Percentiles rank a stretch among this genome's conserved stretches.
phyloP scores from a whole-genome alignment of 1,140 invertebrate species.

The Pinna nobilis region DNA sequence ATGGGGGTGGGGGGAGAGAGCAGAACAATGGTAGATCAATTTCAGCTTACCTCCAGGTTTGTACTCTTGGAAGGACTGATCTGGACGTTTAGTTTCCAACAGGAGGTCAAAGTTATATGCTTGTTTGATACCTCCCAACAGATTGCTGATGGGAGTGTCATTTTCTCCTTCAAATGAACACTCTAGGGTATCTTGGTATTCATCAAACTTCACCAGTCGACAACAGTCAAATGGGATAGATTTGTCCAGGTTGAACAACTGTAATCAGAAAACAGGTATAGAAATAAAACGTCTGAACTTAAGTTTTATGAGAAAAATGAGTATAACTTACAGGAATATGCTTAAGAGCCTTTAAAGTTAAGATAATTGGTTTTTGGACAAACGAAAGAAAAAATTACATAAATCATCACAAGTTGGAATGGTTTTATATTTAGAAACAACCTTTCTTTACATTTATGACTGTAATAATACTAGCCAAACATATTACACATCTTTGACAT shows the following conservation, averaged over 20 bases:
- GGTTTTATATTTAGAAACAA: too few species aligned
- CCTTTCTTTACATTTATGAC: too few species aligned
- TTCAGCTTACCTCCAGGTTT: constrained; percentile 77
- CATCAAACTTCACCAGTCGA: constrained; percentile 85
- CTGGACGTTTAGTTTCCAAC: constrained; percentile 81
- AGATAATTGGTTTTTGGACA: too few species aligned
- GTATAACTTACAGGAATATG: too few species aligned
- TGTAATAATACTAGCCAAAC: too few species aligned
- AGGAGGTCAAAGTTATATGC: constrained; percentile 80
- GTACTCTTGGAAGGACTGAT: constrained; percentile 82
- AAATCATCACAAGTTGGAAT: too few species aligned
- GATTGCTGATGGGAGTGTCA: constrained; percentile 75
- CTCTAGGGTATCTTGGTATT: constrained; percentile 81
- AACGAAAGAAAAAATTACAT: neutral
- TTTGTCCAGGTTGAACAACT: constrained; percentile 79
- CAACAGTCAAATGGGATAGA: constrained; percentile 81
- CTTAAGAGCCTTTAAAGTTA: too few species aligned
- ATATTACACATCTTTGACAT: too few species aligned
- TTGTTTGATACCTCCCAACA: constrained; percentile 75
- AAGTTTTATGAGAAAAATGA: neutral
- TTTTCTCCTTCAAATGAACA: constrained; percentile 82
- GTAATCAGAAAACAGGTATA: constrained; percentile 30
- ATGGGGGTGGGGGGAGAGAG: too few species aligned
- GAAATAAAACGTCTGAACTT: neutral
- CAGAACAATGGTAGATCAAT: neutral